phyloP scores from a whole-genome alignment of 2,888 invertebrate species.

The Mythimna albipuncta region DNA sequence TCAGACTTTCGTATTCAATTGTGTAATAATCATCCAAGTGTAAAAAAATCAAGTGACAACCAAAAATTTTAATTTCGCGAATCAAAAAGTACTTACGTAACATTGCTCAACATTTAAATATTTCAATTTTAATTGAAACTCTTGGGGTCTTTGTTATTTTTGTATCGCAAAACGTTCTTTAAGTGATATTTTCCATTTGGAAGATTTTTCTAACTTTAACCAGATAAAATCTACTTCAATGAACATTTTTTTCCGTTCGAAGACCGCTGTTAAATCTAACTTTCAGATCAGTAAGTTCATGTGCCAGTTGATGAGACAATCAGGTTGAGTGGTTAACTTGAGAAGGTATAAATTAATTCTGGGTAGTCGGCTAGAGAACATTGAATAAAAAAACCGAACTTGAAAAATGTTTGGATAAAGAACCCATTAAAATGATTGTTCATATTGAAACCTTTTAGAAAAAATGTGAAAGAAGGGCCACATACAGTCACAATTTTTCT shows the following conservation, averaged over 20 bases:
- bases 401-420: not conserved
- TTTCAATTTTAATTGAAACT: not conserved
- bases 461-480: not conserved
- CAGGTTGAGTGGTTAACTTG: slow-evolving; percentile 17
- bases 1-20: too few relatives aligned
- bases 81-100: not conserved
- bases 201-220: not conserved
- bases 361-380: not conserved
- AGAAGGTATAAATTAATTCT: not conserved
- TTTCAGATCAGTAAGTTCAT: slow-evolving; percentile 31
- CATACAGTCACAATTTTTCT: too few relatives aligned
- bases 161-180: not conserved
- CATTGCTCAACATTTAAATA: not conserved
- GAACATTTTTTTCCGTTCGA: not conserved
- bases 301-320: slow-evolving; percentile 15
- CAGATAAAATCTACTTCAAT: not conserved
- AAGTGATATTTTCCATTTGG: not conserved
- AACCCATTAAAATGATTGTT: not conserved
- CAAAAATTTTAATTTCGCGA: not conserved
- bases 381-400: not conserved
- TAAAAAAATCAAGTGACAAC: too few relatives aligned
- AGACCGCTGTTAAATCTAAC: slow-evolving; percentile 19
- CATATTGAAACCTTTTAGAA: not conserved
- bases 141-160: not conserved
- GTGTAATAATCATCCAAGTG: too few relatives aligned